Base-by-base conservation (phyloP, 2,888 invertebrate genomes). In the Tinea pellionella region DNA sequence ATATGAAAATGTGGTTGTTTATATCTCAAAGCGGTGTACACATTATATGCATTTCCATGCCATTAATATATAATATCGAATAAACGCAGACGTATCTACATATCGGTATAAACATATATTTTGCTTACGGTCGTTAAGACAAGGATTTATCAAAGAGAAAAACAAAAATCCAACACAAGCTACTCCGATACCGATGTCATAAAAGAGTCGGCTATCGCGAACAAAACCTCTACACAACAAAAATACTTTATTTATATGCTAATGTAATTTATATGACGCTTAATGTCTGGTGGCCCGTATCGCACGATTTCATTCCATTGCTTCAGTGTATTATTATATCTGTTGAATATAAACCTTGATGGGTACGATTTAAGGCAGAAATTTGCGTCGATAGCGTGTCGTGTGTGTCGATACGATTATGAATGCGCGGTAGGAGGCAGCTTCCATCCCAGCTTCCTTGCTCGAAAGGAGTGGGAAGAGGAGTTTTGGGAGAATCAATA, bases 191-290 rank as follows among this genome's bases (percentile, higher is more conserved):
- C 69, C 75, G 76, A 72, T 74, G 73, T 85, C 85, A 80, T 85
- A 86, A 87, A 84, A 78, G 80, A 77, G 69, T 76, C 76, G 73
- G 78, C 74, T 72, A 73, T 77, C 76, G 76, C 73, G 74, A 70
- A 66, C 73, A 71, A 71, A 75, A 60, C 59, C 59, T 47, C 77
- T 75, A 71, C 73, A 74, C 83, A 80, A 84, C 86, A 83, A 83
- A 86, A 84, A 86, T 87, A 84, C 85, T 87, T 87, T 86, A 87
- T 87, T 86, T 87, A 87, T 86, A 87, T 86, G 87, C 82, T 85
- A 87, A 87, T 86, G 87, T 87, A 85, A 87, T 86, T 87, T 87
- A 87, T 87, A 86, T 85, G 85, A 86, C 81, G 85, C 79, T 86
- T 86, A 87, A 86, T 86, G 85, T 85, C 85, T 85, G 78, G 76